A percentile compares a stretch with the other conserved stretches of the same genome.
Evolutionary conservation across 2,888 invertebrate species (phyloP).

Genomic region (Platycheirus albimanus): DNA sequence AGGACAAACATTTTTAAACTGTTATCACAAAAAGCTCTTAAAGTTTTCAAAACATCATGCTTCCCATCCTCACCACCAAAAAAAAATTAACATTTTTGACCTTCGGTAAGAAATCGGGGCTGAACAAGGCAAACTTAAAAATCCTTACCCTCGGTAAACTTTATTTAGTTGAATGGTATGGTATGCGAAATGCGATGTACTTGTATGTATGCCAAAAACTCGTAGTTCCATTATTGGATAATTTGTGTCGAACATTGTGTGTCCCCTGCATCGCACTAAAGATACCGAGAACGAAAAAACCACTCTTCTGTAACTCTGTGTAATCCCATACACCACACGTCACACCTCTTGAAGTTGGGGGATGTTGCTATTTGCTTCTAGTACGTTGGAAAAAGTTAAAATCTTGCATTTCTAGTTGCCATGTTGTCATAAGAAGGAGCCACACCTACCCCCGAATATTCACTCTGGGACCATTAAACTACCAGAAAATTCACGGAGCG

Average conservation of each 20-base stretch:
- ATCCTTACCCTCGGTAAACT: too few relatives aligned
- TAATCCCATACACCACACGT: slow-evolving; percentile 42
- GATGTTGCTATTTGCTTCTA: slow-evolving; percentile 1
- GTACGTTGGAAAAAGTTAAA: slow-evolving; percentile 22
- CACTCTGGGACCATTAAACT: slow-evolving; percentile 35
- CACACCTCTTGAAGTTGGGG: background rate
- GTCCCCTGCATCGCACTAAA: background rate
- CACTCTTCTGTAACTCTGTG: slow-evolving; percentile 29
- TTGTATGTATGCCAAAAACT: slow-evolving; percentile 40
- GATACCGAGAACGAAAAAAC: background rate
- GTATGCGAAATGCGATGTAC: too few relatives aligned
- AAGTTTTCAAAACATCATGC: too few relatives aligned
- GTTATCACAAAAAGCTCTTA: too few relatives aligned
- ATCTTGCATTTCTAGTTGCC: slow-evolving; percentile 47
- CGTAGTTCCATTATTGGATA: slow-evolving; percentile 54
- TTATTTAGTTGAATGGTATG: too few relatives aligned
- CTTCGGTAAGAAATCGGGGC: background rate
- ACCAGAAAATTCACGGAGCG: slow-evolving; percentile 68
- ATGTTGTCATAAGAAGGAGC: slow-evolving; percentile 50
- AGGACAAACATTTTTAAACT: too few relatives aligned
- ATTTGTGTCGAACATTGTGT: slow-evolving; percentile 56
- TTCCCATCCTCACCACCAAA: too few relatives aligned
- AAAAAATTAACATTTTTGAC: too few relatives aligned
- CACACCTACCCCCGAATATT: background rate
- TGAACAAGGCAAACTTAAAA: too few relatives aligned